These are phyloP conservation scores for Neoniphon sammara DNA, from an alignment of 2,797 vertebrate species.

Conservation along the genomic window DNA sequence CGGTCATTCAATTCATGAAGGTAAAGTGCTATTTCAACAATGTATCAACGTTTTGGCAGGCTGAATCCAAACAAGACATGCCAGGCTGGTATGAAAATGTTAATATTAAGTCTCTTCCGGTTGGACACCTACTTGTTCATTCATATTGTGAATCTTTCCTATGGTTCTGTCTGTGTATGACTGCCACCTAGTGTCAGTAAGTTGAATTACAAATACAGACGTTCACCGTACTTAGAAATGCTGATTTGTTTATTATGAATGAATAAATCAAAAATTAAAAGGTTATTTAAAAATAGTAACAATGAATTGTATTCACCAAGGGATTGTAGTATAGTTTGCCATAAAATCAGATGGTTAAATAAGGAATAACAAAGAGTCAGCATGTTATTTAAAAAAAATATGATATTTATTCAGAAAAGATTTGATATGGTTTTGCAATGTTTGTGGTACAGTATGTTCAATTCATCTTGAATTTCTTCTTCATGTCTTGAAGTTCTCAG, in stretches of 20 bases:
- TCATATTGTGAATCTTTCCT: conserved; percentile 72
- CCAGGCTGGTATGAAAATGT: background rate
- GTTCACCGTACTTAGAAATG: too few relatives aligned
- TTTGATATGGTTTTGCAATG: background rate
- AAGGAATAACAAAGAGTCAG: conserved; percentile 4
- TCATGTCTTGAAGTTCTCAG: background rate
- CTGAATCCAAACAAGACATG: background rate
- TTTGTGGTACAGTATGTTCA: background rate
- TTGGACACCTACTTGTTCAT: conserved; percentile 21
- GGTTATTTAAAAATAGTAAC: too few relatives aligned
- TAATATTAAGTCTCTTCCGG: conserved; percentile 37
- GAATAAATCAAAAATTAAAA: too few relatives aligned
- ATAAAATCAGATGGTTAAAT: background rate
- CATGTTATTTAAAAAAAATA: background rate
- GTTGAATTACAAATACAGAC: conserved; percentile 7
- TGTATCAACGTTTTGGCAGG: background rate
- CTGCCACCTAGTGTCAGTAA: conserved; percentile 46
- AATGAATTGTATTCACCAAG: too few relatives aligned
- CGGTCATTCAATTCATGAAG: background rate
- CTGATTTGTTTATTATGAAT: too few relatives aligned
- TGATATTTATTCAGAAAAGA: background rate
- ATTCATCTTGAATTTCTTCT: background rate
- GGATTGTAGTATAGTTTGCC: background rate
- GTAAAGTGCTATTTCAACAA: background rate
- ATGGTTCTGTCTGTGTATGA: background rate